Percentiles rank a stretch among this genome's conserved stretches.
Evolutionary conservation across 2,113 vertebrate genomes (phyloP).

Genomic region (Lepus timidus): DNA sequence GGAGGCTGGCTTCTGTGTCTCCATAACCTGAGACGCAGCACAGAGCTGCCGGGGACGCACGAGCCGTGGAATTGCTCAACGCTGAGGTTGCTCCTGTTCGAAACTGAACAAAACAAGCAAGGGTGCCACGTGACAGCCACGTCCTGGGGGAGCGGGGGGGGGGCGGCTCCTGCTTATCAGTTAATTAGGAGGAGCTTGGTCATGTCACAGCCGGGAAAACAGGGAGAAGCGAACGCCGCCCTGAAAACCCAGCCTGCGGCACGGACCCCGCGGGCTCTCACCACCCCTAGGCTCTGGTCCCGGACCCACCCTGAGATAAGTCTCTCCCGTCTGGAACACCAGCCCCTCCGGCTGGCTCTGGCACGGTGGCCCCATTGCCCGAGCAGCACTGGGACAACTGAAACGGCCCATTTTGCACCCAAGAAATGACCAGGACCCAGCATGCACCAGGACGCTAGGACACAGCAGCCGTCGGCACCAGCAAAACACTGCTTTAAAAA

Average conservation of each 20-base stretch:
- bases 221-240: background rate
- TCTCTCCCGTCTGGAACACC: too few species aligned
- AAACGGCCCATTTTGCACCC: background rate
- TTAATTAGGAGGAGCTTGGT: background rate
- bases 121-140: rapidly evolving
- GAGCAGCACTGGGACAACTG: rapidly evolving
- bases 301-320: too few species aligned
- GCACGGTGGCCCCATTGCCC: background rate
- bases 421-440: background rate
- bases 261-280: rapidly evolving
- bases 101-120: rapidly evolving
- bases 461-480: too few species aligned
- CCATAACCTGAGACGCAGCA: rapidly evolving
- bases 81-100: rapidly evolving
- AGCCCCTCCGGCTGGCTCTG: too few species aligned
- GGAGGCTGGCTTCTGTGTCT: background rate
- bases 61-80: rapidly evolving
- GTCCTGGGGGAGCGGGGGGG: rapidly evolving
- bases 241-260: rapidly evolving
- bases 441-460: rapidly evolving
- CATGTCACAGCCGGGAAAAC: background rate
- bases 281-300: too few species aligned
- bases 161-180: too few species aligned
- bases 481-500: background rate
- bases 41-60: rapidly evolving